These are phyloP conservation scores for Arremon brunneinucha DNA, from an alignment of 2,797 vertebrate genomes.

Conservation along the genomic window DNA sequence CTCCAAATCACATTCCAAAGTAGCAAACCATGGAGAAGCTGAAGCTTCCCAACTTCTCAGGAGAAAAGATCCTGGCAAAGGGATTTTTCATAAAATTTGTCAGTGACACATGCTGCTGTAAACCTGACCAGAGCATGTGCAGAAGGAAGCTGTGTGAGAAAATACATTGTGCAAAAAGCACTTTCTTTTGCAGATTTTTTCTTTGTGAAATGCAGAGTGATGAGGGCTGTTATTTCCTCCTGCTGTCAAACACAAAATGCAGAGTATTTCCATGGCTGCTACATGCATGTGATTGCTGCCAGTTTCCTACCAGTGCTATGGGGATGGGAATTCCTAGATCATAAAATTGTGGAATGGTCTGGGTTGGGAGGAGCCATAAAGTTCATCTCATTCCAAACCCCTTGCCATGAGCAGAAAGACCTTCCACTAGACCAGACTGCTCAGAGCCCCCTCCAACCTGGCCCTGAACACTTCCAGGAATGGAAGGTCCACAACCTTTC, in stretches of 20 bases:
- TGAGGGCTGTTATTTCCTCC: background rate
- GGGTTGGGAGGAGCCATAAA: background rate
- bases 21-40: too few species aligned
- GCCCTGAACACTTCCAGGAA: background rate
- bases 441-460: background rate
- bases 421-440: background rate
- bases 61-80: too few species aligned
- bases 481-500: background rate
- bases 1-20: too few species aligned
- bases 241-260: background rate
- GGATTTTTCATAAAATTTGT: too few species aligned
- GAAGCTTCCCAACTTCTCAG: too few species aligned
- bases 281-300: background rate
- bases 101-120: background rate
- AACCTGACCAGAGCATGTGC: fast-evolving
- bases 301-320: background rate
- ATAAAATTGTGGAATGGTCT: background rate
- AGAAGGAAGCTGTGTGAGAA: background rate
- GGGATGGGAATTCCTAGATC: background rate
- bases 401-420: background rate
- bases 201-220: background rate
- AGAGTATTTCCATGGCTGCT: background rate
- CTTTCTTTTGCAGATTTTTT: background rate
- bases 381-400: background rate
- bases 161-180: background rate